phyloP scores from a whole-genome alignment of 2,888 invertebrate species.

The Pollenia amentaria region DNA sequence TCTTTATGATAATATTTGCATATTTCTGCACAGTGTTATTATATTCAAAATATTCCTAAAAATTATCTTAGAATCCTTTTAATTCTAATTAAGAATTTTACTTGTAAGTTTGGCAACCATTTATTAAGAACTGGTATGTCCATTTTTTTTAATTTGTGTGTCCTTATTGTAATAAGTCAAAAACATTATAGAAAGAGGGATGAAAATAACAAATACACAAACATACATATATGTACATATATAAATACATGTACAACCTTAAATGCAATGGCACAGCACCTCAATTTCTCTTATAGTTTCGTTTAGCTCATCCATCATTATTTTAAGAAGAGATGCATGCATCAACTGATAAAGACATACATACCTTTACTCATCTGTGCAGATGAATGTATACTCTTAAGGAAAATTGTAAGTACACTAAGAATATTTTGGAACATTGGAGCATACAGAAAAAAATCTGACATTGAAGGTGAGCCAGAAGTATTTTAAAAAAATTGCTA shows the following conservation, averaged over 20 bases:
- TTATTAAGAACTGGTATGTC: slow-evolving; percentile 1
- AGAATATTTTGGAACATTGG: too few species aligned
- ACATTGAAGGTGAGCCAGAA: too few species aligned
- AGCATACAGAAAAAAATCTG: too few species aligned
- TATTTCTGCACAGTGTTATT: too few species aligned
- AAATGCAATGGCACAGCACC: slow-evolving; percentile 58
- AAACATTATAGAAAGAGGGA: neutral
- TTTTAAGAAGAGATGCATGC: slow-evolving; percentile 45
- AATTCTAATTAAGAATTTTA: neutral
- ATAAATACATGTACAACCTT: neutral
- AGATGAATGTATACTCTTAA: neutral
- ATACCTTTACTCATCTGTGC: neutral
- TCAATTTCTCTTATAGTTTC: slow-evolving; percentile 63
- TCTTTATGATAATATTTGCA: too few species aligned
- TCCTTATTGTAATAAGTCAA: slow-evolving; percentile 16
- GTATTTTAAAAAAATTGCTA: too few species aligned
- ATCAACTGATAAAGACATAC: slow-evolving; percentile 1
- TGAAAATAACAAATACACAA: too few species aligned
- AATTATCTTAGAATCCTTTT: neutral
- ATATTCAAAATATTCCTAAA: too few species aligned
- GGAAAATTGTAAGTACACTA: neutral
- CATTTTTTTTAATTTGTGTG: neutral
- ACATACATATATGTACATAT: neutral
- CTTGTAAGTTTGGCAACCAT: slow-evolving; percentile 26
- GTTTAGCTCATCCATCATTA: slow-evolving; percentile 56